Evolutionary conservation across 2,113 vertebrate genomes (phyloP).

Genomic region (Limnothrissa miodon): DNA sequence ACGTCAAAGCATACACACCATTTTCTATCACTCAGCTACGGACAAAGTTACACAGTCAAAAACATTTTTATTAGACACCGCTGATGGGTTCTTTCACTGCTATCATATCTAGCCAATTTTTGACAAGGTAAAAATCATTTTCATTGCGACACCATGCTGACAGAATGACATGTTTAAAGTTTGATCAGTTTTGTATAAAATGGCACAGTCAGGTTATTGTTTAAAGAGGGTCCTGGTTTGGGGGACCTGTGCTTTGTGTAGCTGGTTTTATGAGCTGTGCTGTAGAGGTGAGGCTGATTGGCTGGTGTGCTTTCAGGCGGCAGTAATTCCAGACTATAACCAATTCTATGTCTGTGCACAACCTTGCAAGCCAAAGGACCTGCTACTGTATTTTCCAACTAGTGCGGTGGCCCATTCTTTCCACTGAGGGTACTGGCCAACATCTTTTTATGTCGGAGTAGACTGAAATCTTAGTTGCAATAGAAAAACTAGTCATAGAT

Average conservation of each 20-base stretch:
- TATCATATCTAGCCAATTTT: not conserved
- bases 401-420: not conserved
- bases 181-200: constrained; percentile 2
- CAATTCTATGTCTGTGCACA: not conserved
- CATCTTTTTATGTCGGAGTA: not conserved
- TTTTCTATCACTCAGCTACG: not conserved
- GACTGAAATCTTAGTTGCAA: not conserved
- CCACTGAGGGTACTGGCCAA: not conserved
- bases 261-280: not conserved
- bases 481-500: not conserved
- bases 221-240: not conserved
- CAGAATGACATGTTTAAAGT: not conserved
- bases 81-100: not conserved
- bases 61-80: not conserved
- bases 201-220: not conserved
- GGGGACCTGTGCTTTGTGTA: not conserved
- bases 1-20: not conserved
- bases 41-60: not conserved
- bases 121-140: not conserved
- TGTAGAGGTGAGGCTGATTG: not conserved
- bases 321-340: not conserved
- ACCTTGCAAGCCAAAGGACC: not conserved
- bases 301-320: not conserved
- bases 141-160: not conserved
- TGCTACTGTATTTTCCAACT: not conserved